Evolutionary conservation across 1,140 invertebrate species (phyloP), one percentile per base, ranked within the genome.

Genomic region (Heliconius melpomene): DNA sequence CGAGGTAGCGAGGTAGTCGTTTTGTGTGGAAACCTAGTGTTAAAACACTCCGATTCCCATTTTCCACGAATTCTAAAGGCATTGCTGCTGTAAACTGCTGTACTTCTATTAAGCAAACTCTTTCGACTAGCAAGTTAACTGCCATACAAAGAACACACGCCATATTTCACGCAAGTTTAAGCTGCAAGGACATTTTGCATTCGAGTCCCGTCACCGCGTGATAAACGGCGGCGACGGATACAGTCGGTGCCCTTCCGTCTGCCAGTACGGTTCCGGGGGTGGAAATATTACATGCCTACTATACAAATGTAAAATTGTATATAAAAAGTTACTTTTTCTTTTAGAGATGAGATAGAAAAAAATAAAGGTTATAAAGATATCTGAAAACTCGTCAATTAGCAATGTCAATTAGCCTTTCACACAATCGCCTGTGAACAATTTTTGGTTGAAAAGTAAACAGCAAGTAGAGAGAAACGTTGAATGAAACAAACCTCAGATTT

Each of bases 161-260:
- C 13, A 66, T 66, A 66, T 66, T 60, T 66, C 60, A 66, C 57
- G 57, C 23, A 60, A 60, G 57, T 60, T 60, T 60, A 66, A 66
- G 60, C 60, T 66, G n/a, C 60, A 66, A 29, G 23, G 26, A 66
- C 60, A 66, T 66, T 66, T 66, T 66, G 60, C 60, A 66, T 66
- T 66, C 60, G 60, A 29, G 60, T 29, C 60, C 60, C 60, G 60
- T 66, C 60, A 66, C 9, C 26, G 60, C 9, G 60, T 66, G 60
- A 66, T 66, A 66, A 66, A 66, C 29, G 60, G 60, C 26, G 60
- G 60, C 60, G 60, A 66, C 60, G 60, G 60, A 26, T 66, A 66
- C 60, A 66, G 26, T 66, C 60, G n/a, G 54, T 66, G 23, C 60
- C 60, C 26, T 66, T 66, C 60, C 60, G 60, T 66, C 60, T 66